Base-by-base conservation (phyloP, 2,113 vertebrate genomes). In the Todiramphus saurophagus region DNA sequence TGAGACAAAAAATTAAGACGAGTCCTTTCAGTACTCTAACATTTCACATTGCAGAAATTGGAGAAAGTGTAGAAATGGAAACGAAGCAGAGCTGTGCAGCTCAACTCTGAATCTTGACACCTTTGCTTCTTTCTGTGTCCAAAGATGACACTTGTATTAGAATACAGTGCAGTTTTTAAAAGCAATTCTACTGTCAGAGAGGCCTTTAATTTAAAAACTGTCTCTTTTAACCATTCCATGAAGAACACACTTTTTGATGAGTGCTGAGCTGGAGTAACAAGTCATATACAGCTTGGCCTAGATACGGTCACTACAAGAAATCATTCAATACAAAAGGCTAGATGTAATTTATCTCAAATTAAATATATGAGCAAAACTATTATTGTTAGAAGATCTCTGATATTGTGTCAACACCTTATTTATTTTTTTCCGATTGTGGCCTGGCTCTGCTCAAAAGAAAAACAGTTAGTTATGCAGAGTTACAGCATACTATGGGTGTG, bases 401-500 rank as follows among this genome's bases (percentile, higher is more conserved):
- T 44, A 73, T 4, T 83, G 6, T 48, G 24, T 53, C 44, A 76
- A 46, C 28, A 31, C 1, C 13, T 1, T n/a, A 7, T 59, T 77
- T 89, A 23, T 82, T 85, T 31, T 82, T 82, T 82, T 50, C 46
- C 84, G 18, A 18, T 13, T 24, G 4, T 50, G 4, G 7, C 3
- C 15, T 69, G 30, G 1, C 9, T 81, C 8, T 67, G 6, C 28
- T 75, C 14, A 55, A 70, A 53, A 75, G 13, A 67, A 69, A 75
- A 70, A 5, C 7, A 63, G 6, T 27, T n/a, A 21, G 1, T 23
- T 87, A 8, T 1, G 0, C 24, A 37, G 19, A 6, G 1, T 41
- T 84, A 11, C 19, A 63, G 3, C 1, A 1, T 13, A 10, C 16
- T 28, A 9, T 16, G 18, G 4, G 4, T 16, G 5, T 37, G 31